Percentiles rank a stretch among this genome's conserved stretches.
These are phyloP conservation scores for Rhogogaster chlorosoma DNA, from an alignment of 2,888 invertebrate species.

Conservation along the genomic window DNA sequence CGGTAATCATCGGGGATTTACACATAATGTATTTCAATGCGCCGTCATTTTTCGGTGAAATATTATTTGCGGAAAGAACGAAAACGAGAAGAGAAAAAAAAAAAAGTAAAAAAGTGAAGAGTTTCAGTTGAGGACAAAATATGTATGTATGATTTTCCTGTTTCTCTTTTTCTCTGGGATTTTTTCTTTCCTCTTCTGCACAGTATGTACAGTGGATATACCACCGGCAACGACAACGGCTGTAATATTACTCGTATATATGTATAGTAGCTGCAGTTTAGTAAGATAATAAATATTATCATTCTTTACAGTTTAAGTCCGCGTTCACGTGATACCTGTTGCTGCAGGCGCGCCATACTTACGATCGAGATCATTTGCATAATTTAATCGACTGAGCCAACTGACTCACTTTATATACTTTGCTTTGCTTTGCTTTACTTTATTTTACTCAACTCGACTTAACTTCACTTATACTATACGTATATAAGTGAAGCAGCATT, in stretches of 20 bases:
- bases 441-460: background rate
- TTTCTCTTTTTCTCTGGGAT: too few species aligned
- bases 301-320: background rate
- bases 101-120: background rate
- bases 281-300: background rate
- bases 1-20: background rate
- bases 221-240: background rate
- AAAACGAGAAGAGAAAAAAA: too few species aligned
- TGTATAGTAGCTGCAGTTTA: background rate
- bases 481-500: too few species aligned
- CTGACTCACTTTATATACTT: conserved; percentile 2
- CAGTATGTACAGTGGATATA: too few species aligned
- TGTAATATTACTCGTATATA: background rate
- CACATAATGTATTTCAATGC: background rate
- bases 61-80: background rate
- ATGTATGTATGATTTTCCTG: too few species aligned
- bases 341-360: background rate
- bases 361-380: conserved; percentile 1
- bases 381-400: conserved; percentile 2
- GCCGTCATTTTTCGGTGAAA: background rate
- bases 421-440: background rate
- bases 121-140: too few species aligned
- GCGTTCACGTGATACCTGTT: background rate
- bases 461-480: background rate
- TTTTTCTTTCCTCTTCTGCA: background rate